Percentiles rank a stretch among this genome's conserved stretches.
phyloP scores from a whole-genome alignment of 2,113 vertebrate species.

The Bujurquina vittata region DNA sequence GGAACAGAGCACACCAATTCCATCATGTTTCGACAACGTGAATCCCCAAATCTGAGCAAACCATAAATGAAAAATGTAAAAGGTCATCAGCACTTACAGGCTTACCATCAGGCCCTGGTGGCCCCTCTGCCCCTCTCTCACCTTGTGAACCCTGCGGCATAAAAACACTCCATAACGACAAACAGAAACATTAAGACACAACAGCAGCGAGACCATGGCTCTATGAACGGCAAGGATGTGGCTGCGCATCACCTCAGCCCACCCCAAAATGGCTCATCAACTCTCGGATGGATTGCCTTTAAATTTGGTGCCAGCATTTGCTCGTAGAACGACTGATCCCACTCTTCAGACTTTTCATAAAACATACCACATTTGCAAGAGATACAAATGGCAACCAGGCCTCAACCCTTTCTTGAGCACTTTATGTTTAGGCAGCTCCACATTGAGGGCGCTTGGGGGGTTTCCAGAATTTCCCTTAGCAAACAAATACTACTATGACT shows the following conservation, averaged over 20 bases:
- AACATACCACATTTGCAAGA: not conserved
- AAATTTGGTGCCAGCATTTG: not conserved
- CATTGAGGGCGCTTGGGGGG: not conserved
- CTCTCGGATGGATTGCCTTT: not conserved
- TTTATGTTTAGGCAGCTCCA: not conserved
- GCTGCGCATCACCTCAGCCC: not conserved
- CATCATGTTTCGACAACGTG: not conserved
- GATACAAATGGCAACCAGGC: not conserved
- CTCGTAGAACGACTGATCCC: not conserved
- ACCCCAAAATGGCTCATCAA: not conserved
- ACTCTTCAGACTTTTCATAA: not conserved
- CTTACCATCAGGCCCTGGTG: conserved; percentile 76
- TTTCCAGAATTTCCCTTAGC: not conserved
- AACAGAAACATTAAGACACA: not conserved
- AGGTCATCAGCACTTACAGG: conserved; percentile 73
- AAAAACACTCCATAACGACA: not conserved
- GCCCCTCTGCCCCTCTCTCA: conserved; percentile 74
- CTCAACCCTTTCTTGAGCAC: not conserved
- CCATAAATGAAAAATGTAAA: not conserved
- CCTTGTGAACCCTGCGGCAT: conserved; percentile 72
- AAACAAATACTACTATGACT: conserved; percentile 2
- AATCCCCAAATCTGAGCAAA: not conserved
- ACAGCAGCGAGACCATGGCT: not conserved
- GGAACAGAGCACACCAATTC: not conserved
- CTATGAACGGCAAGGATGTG: fast-evolving